These are phyloP conservation scores for Polietes domitor DNA, from an alignment of 2,888 invertebrate genomes.

Conservation along the genomic window DNA sequence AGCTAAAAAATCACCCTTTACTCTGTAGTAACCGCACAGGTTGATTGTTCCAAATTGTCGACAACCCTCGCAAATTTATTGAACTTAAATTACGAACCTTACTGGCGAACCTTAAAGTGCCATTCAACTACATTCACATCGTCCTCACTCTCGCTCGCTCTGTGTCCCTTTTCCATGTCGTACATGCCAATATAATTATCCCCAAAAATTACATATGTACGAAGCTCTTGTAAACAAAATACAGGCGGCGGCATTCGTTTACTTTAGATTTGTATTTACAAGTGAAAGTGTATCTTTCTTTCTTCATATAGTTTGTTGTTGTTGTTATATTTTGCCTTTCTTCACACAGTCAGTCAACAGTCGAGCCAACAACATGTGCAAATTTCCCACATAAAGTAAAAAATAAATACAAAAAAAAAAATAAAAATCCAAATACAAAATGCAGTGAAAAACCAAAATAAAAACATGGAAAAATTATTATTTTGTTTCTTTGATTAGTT, in stretches of 20 bases:
- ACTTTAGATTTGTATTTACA: slow-evolving; percentile 4
- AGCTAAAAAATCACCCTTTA: too few species aligned
- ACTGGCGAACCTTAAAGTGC: too few species aligned
- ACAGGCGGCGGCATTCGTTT: neutral
- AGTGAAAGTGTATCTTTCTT: slow-evolving; percentile 58
- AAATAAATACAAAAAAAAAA: slow-evolving; percentile 38
- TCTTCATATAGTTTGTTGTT: neutral
- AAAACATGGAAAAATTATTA: slow-evolving; percentile 31
- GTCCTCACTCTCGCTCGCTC: neutral
- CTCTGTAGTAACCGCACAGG: too few species aligned
- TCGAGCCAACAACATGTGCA: slow-evolving; percentile 26
- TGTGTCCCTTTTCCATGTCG: neutral
- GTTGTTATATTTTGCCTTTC: neutral
- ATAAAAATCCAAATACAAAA: neutral
- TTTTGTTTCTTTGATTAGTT: slow-evolving; percentile 22
- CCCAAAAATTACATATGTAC: neutral
- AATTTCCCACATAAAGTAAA: slow-evolving; percentile 45
- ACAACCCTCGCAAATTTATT: too few species aligned
- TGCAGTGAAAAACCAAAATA: slow-evolving; percentile 20
- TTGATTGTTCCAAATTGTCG: too few species aligned
- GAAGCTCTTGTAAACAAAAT: neutral
- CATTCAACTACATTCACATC: too few species aligned
- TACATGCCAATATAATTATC: neutral
- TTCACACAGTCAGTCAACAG: neutral
- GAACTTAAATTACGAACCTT: too few species aligned